Evolutionary conservation across 2,888 invertebrate species (phyloP), one percentile per base, ranked within the genome.

Genomic region (Zeuzera pyrina): DNA sequence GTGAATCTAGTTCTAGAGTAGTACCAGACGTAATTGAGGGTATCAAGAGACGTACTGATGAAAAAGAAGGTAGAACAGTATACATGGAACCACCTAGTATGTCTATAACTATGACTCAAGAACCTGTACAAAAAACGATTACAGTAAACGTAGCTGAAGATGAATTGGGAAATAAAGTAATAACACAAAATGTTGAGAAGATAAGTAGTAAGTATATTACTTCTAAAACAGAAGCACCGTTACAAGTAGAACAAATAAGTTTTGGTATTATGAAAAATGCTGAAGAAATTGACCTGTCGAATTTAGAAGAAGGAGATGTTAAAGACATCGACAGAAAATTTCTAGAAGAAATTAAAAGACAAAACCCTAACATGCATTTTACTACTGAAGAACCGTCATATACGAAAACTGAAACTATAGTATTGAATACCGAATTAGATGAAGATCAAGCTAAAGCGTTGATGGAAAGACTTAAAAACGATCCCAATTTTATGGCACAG

Each of bases 371-470:
- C 33, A 72, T 84, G 55, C 76, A 78, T 51, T 78, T 84, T 34
- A 71, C 78, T 11, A 65, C 70, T 15, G 72, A 74, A 12, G 84
- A 84, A 43, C 81, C 81, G 1, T 67, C 78, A 8, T 84, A 68
- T 32, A 78, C 79, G 1, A 73, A 68, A 64, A 81, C 79, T 0
- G 84, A 85, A 54, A 83, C 79, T 1, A 86, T 87, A 30, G 85
- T 86, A 34, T 49, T 87, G 22, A 87, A 86, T 37, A 66, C 71
- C 16, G 77, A 85, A 27, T 59, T 85, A 58, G 66, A 70, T 24
- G 85, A 84, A 49, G 61, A 66, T 30, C 71, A 84, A 58, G 83
- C 84, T 3, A 71, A 69, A 58, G 69, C 63, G 0, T 51, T 84
- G 21, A 78, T 84, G 77, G 67, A 69, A 19, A 83, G 78, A 56